These are phyloP conservation scores for Hemitrygon akajei DNA, from an alignment of 2,797 vertebrate genomes.

Conservation along the genomic window DNA sequence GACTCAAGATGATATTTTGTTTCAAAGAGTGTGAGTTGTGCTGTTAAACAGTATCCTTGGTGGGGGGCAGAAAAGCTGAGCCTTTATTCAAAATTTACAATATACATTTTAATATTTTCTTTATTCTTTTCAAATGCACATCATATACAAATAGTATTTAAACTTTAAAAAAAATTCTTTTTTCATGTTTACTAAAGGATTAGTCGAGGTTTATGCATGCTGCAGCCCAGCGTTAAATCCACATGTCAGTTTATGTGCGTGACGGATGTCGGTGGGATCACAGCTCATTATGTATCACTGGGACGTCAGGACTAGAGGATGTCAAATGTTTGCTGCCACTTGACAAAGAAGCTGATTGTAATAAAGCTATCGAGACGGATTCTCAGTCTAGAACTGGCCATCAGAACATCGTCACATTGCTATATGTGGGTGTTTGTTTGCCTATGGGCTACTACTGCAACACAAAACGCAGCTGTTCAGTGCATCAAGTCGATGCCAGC, in stretches of 20 bases:
- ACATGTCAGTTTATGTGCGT: not conserved
- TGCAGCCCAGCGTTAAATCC: not conserved
- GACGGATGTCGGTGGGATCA: not conserved
- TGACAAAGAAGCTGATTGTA: not conserved
- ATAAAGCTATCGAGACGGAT: not conserved
- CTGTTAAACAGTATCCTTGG: not conserved
- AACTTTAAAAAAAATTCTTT: too few relatives aligned
- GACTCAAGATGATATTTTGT: not conserved
- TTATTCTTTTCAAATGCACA: too few relatives aligned
- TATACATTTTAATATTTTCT: not conserved
- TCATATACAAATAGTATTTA: too few relatives aligned
- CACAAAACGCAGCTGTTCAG: too few relatives aligned
- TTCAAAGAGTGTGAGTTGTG: not conserved
- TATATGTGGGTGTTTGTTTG: not conserved
- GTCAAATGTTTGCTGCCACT: not conserved
- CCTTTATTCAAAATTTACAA: not conserved
- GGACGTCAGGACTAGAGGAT: not conserved
- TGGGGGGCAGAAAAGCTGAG: not conserved
- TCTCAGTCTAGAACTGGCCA: not conserved
- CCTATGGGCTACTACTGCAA: too few relatives aligned
- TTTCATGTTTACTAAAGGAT: too few relatives aligned
- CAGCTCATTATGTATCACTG: not conserved
- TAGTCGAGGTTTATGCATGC: not conserved
- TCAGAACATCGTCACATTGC: not conserved
- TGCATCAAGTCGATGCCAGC: too few relatives aligned